phyloP scores from a whole-genome alignment of 2,888 invertebrate species.

The Mystacides longicornis region DNA sequence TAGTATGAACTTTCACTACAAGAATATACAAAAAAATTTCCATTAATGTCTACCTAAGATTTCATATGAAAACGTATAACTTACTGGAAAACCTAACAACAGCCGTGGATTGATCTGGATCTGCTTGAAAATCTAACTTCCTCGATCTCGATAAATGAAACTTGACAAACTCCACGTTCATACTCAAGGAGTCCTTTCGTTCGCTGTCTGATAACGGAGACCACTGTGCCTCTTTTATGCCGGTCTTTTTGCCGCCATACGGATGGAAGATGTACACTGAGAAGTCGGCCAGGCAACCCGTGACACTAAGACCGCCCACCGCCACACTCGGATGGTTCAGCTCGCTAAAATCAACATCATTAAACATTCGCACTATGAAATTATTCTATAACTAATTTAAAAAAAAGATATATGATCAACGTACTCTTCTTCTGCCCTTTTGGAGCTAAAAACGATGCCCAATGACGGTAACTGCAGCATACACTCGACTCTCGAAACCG shows the following conservation, averaged over 20 bases:
- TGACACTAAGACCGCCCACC: slow-evolving; percentile 84
- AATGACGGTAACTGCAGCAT: slow-evolving; percentile 93
- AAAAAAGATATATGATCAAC: slow-evolving; percentile 35
- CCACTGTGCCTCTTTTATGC: slow-evolving; percentile 74
- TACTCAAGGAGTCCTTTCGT: slow-evolving; percentile 89
- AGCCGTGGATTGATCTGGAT: slow-evolving; percentile 70
- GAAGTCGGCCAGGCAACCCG: slow-evolving; percentile 94
- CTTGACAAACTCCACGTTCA: slow-evolving; percentile 96
- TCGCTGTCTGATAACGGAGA: slow-evolving; percentile 82
- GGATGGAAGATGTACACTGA: slow-evolving; percentile 98
- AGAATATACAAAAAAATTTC: too few species aligned
- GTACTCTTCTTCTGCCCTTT: slow-evolving; percentile 72
- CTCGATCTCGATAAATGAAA: slow-evolving; percentile 88
- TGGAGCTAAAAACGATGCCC: slow-evolving; percentile 94
- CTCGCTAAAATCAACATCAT: slow-evolving; percentile 42
- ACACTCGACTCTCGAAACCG: slow-evolving; percentile 92
- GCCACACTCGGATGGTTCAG: slow-evolving; percentile 58
- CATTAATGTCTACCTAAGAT: too few species aligned
- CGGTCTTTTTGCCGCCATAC: slow-evolving; percentile 86
- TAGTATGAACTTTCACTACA: too few species aligned
- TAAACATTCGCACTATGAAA: background rate
- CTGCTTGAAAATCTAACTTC: slow-evolving; percentile 72
- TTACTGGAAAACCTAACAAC: slow-evolving; percentile 86
- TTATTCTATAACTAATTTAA: background rate
- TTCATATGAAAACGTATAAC: too few species aligned